Conservation (phyloP, 2,113 vertebrate genomes). For the Istiophorus platypterus region DNA sequence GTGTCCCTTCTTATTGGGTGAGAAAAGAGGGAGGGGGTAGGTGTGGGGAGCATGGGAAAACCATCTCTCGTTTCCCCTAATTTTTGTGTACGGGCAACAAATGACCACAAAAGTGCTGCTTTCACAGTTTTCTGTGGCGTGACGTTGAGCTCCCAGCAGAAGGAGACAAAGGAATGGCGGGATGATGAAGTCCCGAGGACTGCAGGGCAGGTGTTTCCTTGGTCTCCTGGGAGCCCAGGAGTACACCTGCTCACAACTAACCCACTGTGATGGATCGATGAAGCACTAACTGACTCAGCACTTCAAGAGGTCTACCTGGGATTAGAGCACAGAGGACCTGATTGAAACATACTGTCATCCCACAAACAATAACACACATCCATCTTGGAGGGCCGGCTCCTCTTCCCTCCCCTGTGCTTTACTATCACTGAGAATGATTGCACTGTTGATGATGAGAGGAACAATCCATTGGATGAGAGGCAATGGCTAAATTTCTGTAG, state of each 20-base stretch:
- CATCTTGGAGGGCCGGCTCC: constrained; percentile 80
- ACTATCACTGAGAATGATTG: constrained; percentile 78
- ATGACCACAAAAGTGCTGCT: constrained; percentile 87
- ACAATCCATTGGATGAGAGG: constrained; percentile 63
- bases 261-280: constrained; percentile 88
- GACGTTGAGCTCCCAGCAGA: constrained; percentile 79
- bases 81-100: constrained; percentile 83
- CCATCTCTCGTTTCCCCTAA: constrained; percentile 74
- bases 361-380: constrained; percentile 92
- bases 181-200: constrained; percentile 81
- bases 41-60: constrained; percentile 66
- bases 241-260: constrained; percentile 86
- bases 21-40: constrained; percentile 62
- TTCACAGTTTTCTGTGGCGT: constrained; percentile 83
- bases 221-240: constrained; percentile 80
- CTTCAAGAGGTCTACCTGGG: constrained; percentile 85
- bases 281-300: constrained; percentile 90
- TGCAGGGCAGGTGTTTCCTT: constrained; percentile 87
- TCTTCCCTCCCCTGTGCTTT: constrained; percentile 68
- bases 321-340: constrained; percentile 87
- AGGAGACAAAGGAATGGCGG: constrained; percentile 82
- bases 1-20: constrained; percentile 67
- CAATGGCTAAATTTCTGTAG: constrained; percentile 63
- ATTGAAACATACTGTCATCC: constrained; percentile 92
- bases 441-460: constrained; percentile 75